These are phyloP conservation scores for Orthochromis indermauri DNA, from an alignment of 2,113 vertebrate species.

Conservation along the genomic window DNA sequence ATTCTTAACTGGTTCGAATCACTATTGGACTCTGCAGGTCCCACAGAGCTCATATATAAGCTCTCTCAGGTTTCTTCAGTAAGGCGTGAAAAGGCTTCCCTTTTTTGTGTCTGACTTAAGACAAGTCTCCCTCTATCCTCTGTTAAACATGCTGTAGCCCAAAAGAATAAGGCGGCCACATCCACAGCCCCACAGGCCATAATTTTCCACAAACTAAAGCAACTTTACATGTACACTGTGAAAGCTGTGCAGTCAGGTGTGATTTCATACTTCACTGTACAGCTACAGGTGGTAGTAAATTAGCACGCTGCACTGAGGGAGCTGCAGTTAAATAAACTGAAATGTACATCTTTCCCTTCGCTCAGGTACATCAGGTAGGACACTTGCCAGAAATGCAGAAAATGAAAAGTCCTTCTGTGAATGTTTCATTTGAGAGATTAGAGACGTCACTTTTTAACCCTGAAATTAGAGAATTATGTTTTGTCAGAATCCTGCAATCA, in stretches of 20 bases:
- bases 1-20: slow-evolving; percentile 69
- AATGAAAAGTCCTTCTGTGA: slow-evolving; percentile 28
- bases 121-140: slow-evolving; percentile 66
- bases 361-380: neutral
- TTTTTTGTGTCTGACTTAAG: slow-evolving; percentile 59
- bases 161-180: slow-evolving; percentile 35
- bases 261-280: neutral
- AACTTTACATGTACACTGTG: neutral
- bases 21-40: slow-evolving; percentile 61
- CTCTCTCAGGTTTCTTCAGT: slow-evolving; percentile 63
- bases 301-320: neutral
- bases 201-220: neutral
- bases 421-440: neutral
- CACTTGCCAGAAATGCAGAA: neutral
- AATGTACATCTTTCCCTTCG: neutral
- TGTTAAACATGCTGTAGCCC: neutral
- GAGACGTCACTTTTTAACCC: slow-evolving; percentile 15
- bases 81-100: slow-evolving; percentile 68
- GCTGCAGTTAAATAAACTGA: neutral
- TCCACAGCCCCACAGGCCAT: neutral
- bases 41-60: slow-evolving; percentile 71
- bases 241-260: slow-evolving; percentile 9
- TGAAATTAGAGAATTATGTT: slow-evolving; percentile 43
- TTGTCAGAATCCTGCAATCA: slow-evolving; percentile 49
- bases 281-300: slow-evolving; percentile 9